Percentiles rank a stretch among this genome's conserved stretches.
phyloP scores from a whole-genome alignment of 2,113 vertebrate species.

The Vidua chalybeata region DNA sequence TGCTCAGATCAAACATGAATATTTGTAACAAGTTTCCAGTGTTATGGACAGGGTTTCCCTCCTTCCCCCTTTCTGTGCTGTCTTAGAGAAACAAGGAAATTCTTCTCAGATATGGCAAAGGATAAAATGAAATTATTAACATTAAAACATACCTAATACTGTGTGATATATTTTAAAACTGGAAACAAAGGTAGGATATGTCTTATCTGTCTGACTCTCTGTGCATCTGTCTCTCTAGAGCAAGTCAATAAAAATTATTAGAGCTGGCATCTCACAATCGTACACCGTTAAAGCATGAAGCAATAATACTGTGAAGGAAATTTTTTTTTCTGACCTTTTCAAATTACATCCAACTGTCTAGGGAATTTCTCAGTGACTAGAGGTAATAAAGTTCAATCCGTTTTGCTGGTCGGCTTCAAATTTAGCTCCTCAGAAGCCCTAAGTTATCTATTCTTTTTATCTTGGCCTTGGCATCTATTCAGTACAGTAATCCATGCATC shows the following conservation, averaged over 20 bases:
- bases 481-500: conserved; percentile 75
- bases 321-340: conserved; percentile 82
- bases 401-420: conserved; percentile 80
- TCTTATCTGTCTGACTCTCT: conserved; percentile 56
- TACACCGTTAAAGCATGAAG: conserved; percentile 77
- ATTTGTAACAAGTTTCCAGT: neutral
- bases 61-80: neutral
- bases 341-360: conserved; percentile 82
- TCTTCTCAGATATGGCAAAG: neutral
- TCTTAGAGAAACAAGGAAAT: neutral
- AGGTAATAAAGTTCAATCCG: conserved; percentile 83
- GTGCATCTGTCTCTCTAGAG: conserved; percentile 73
- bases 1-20: neutral
- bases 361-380: conserved; percentile 82
- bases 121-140: conserved; percentile 22
- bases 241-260: conserved; percentile 82
- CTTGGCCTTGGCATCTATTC: conserved; percentile 74
- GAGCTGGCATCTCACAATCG: conserved; percentile 73
- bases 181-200: conserved; percentile 41
- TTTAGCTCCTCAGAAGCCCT: conserved; percentile 73
- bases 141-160: conserved; percentile 39
- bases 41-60: neutral
- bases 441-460: conserved; percentile 80
- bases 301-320: conserved; percentile 74
- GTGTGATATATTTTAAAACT: conserved; percentile 37